Conservation (phyloP, 2,888 invertebrate genomes). For the Volucella bombylans region DNA sequence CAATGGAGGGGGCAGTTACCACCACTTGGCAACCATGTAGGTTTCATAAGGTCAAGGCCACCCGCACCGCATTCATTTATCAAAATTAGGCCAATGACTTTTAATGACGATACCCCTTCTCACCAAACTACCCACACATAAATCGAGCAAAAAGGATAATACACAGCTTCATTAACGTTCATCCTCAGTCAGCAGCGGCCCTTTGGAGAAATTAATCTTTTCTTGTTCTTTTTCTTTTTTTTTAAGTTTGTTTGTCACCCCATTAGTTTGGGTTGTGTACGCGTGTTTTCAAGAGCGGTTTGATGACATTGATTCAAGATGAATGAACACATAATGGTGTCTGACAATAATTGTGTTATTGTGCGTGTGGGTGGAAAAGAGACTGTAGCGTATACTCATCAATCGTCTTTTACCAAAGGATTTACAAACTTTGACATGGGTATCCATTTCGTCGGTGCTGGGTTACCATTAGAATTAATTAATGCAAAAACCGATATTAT, state of each 20-base stretch:
- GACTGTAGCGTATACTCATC: slow-evolving; percentile 23
- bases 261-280: slow-evolving; percentile 38
- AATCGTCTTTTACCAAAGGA: slow-evolving; percentile 5
- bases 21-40: slow-evolving; percentile 1
- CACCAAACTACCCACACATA: background rate
- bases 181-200: background rate
- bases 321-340: slow-evolving; percentile 41
- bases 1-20: background rate
- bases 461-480: slow-evolving; percentile 50
- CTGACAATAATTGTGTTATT: slow-evolving; percentile 8
- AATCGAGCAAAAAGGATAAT: slow-evolving; percentile 22
- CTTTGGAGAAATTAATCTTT: slow-evolving; percentile 21
- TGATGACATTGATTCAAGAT: slow-evolving; percentile 33
- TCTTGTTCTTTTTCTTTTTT: background rate
- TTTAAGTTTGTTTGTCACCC: slow-evolving; percentile 30
- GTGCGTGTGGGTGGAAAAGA: slow-evolving; percentile 16
- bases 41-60: slow-evolving; percentile 37
- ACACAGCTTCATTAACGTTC: slow-evolving; percentile 19
- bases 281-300: slow-evolving; percentile 21
- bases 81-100: slow-evolving; percentile 60
- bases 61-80: slow-evolving; percentile 4
- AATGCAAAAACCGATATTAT: slow-evolving; percentile 22
- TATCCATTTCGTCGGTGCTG: slow-evolving; percentile 37
- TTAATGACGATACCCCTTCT: background rate
- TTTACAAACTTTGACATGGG: slow-evolving; percentile 40